A percentile compares a stretch with the other conserved stretches of the same genome.
These are phyloP conservation scores for Neodiprion virginianus DNA, from an alignment of 1,140 invertebrate genomes.

Conservation along the genomic window DNA sequence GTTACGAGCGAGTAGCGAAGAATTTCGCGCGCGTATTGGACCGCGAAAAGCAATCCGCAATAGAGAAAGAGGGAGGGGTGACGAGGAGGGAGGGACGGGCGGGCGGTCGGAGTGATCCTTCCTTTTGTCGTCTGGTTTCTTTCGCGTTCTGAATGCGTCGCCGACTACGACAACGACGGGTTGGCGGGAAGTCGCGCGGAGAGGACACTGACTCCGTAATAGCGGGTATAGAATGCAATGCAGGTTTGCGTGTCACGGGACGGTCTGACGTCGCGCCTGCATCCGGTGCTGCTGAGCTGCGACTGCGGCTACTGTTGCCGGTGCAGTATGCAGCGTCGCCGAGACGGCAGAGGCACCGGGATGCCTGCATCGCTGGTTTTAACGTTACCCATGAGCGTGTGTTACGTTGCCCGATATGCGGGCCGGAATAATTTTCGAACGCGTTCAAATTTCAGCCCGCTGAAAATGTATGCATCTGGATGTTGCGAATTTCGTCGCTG, in stretches of 20 bases:
- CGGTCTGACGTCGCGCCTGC: constrained; percentile 3
- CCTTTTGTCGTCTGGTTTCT: constrained; percentile 7
- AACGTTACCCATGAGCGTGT: background rate
- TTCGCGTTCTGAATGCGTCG: constrained; percentile 30
- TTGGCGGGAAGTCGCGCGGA: constrained; percentile 23
- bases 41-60: background rate
- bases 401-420: background rate
- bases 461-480: background rate
- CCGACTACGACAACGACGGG: constrained; percentile 25
- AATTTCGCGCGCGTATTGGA: background rate
- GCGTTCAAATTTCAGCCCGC: background rate
- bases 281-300: background rate
- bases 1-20: constrained; percentile 3
- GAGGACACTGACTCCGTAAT: constrained; percentile 9
- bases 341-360: no score
- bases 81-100: constrained; percentile 15
- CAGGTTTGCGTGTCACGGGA: constrained; percentile 30
- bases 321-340: no score
- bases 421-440: no score
- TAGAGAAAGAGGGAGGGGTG: background rate
- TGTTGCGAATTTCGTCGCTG: background rate
- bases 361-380: no score
- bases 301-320: background rate
- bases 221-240: constrained; percentile 20
- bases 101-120: constrained; percentile 24